Base-by-base conservation (phyloP, 1,140 invertebrate species). In the Halotydeus destructor region DNA sequence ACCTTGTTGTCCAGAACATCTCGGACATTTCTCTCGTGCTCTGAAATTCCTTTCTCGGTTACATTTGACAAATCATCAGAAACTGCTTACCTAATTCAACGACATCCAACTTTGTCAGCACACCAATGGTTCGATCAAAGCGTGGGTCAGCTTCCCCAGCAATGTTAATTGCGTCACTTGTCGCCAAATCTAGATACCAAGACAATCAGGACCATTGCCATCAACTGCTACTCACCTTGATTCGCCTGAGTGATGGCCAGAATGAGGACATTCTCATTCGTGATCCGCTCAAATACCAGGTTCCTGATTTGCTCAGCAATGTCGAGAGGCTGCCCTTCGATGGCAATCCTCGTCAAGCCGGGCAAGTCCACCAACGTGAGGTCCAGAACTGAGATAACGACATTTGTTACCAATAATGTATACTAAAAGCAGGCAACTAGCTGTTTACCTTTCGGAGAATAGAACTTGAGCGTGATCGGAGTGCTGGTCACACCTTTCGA, bases 401-500 rank as follows among this genome's bases (percentile, higher is more conserved):
- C 97, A n/a, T n/a, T n/a, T n/a, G n/a, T n/a, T n/a, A n/a, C n/a
- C n/a, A n/a, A n/a, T n/a, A n/a, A n/a, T n/a, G n/a, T n/a, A n/a
- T n/a, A n/a, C n/a, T n/a, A 24, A 99, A 67, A 70, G 89, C 85
- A 85, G n/a, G n/a, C n/a, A n/a, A n/a, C n/a, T n/a, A n/a, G n/a
- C n/a, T n/a, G n/a, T n/a, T n/a, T n/a, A n/a, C n/a, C n/a, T 69
- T 98, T 78, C 23, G 93, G 93, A 44, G 89, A 97, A 60, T 91
- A 97, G 23, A 99, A 88, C 57, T 89, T 71, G 48, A 98, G 69
- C 65, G 97, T 98, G 59, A 99, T 99, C 16, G 93, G 91, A 57
- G 96, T 73, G 54, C 86, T 85, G 18, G 89, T 96, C n/a, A 98
- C 97, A 51, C 88, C 89, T 89, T 57, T 89, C 71, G 48, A 98